Evolutionary conservation across 2,113 vertebrate genomes (phyloP).

Genomic region (Poeciliopsis turrubarensis): DNA sequence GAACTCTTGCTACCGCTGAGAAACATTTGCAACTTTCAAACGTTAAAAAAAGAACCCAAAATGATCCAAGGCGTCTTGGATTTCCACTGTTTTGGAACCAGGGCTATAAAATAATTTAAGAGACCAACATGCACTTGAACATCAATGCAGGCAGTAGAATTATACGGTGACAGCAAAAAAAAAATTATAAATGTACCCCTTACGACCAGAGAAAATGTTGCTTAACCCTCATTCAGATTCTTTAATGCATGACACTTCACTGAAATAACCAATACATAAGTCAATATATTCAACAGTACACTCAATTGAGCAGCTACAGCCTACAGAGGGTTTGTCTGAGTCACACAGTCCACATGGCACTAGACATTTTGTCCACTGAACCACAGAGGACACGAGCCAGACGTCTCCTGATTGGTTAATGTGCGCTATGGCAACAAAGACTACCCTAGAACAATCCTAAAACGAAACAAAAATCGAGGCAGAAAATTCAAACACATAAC

Average conservation of each 20-base stretch:
- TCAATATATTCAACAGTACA: constrained; percentile 27
- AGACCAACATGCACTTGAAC: constrained; percentile 14
- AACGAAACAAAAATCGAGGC: constrained; percentile 18
- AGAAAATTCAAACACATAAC: constrained; percentile 14
- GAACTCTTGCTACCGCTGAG: no score
- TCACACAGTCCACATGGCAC: constrained; percentile 64
- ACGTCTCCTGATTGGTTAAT: constrained; percentile 45
- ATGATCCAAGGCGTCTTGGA: neutral
- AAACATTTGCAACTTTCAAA: neutral
- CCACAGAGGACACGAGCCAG: constrained; percentile 29
- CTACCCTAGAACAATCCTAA: constrained; percentile 41
- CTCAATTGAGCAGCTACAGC: constrained; percentile 33
- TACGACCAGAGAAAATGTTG: neutral
- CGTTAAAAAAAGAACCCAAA: neutral
- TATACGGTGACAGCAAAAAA: constrained; percentile 43
- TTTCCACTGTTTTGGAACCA: neutral
- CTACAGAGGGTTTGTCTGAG: constrained; percentile 27
- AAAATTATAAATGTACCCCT: constrained; percentile 29
- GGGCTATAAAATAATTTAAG: neutral
- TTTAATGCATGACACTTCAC: constrained; percentile 15
- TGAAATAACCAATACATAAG: constrained; percentile 38
- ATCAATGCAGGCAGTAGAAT: constrained; percentile 45
- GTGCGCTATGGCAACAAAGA: constrained; percentile 46
- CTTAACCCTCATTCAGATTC: no score
- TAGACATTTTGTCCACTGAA: constrained; percentile 52